Evolutionary conservation across 2,113 vertebrate species (phyloP).

Genomic region (Acanthisitta chloris): DNA sequence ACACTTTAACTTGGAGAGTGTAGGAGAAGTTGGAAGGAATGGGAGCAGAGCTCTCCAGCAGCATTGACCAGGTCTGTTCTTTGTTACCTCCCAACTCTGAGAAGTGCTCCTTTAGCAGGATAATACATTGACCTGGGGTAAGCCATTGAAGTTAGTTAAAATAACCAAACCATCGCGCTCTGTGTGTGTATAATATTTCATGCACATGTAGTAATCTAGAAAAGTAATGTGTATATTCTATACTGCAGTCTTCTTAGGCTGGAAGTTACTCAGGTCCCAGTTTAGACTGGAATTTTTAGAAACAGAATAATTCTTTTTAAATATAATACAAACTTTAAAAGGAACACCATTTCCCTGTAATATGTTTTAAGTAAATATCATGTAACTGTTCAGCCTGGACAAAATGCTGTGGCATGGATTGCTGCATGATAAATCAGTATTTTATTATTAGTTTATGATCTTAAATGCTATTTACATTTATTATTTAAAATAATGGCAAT

Average conservation of each 20-base stretch:
- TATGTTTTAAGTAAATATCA: fast-evolving
- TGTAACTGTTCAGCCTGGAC: not conserved
- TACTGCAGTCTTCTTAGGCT: not conserved
- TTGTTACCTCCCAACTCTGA: not conserved
- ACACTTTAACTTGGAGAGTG: not conserved
- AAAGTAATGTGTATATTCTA: not conserved
- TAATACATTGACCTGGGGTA: not conserved
- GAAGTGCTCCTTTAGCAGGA: not conserved
- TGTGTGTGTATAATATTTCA: not conserved
- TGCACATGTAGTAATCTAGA: not conserved
- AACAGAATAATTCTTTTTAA: not conserved
- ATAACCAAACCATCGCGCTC: not conserved
- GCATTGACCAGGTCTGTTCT: not conserved
- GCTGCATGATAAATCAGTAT: not conserved
- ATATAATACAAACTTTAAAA: not conserved
- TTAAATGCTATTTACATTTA: too few relatives aligned
- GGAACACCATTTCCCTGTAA: not conserved
- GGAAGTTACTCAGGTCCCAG: not conserved
- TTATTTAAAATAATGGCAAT: too few relatives aligned
- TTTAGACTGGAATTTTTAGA: not conserved
- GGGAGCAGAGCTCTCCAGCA: not conserved
- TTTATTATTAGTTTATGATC: too few relatives aligned
- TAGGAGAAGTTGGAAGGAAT: not conserved
- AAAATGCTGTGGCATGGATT: not conserved
- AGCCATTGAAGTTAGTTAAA: not conserved